These are phyloP conservation scores for Dipus sagitta DNA, from an alignment of 2,797 vertebrate species.

Conservation along the genomic window DNA sequence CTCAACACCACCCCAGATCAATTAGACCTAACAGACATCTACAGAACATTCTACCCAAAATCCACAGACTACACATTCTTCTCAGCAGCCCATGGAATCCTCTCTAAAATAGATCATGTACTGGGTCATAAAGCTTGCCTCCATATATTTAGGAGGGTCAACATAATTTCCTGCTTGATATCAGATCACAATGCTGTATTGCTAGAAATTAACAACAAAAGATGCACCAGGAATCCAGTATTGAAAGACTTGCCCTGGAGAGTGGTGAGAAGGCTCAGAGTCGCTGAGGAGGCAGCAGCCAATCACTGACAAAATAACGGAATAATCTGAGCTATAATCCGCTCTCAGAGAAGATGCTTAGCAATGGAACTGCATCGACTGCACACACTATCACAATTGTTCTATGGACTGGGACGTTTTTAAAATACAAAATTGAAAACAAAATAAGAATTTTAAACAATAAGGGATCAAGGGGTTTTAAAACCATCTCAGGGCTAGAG, in stretches of 20 bases:
- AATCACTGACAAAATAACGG: background rate
- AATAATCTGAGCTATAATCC: background rate
- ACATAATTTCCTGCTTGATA: no score
- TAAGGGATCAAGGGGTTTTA: background rate
- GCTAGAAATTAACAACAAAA: no score
- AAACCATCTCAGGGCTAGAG: no score
- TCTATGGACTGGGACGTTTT: background rate
- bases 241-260: background rate
- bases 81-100: no score
- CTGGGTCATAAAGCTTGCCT: no score
- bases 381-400: background rate
- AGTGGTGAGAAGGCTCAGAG: background rate
- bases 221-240: background rate
- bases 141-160: no score
- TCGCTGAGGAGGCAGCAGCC: background rate
- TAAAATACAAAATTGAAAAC: slow-evolving; percentile 34
- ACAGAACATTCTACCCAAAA: no score
- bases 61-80: no score
- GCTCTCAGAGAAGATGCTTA: background rate
- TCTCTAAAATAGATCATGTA: no score
- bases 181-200: no score
- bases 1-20: no score
- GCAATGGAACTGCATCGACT: background rate
- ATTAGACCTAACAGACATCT: no score
- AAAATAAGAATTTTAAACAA: background rate